A percentile compares a stretch with the other conserved stretches of the same genome.
phyloP scores from a whole-genome alignment of 1,140 invertebrate genomes.

The Bombyx mandarina region DNA sequence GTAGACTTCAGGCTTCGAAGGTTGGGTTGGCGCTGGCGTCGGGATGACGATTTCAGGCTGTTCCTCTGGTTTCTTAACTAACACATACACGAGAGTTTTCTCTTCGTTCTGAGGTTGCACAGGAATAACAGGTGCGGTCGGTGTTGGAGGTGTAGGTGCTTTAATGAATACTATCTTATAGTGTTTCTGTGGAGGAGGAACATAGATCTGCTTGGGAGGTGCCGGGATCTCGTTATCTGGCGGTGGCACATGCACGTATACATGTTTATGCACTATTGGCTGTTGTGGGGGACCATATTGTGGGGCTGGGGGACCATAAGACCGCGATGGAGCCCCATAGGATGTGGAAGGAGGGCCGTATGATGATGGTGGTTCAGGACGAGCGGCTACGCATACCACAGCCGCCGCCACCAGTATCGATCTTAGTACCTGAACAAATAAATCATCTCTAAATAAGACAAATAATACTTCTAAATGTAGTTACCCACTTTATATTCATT shows the following conservation, averaged over 20 bases:
- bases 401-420: constrained; percentile 47
- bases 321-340: constrained; percentile 41
- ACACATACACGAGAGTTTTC: constrained; percentile 90
- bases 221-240: constrained; percentile 83
- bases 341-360: constrained; percentile 52
- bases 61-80: constrained; percentile 90
- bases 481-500: too few species aligned
- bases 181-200: constrained; percentile 85
- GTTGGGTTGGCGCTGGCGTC: constrained; percentile 83
- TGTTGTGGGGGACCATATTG: constrained; percentile 82
- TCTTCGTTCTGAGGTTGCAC: constrained; percentile 85
- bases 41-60: constrained; percentile 83
- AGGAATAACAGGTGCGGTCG: constrained; percentile 82
- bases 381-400: constrained; percentile 40
- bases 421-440: constrained; percentile 49
- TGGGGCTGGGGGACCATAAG: constrained; percentile 73
- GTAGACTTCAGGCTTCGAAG: constrained; percentile 88
- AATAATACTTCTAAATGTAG: too few species aligned
- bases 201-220: constrained; percentile 74
- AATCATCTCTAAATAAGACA: constrained; percentile 5
- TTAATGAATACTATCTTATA: constrained; percentile 94
- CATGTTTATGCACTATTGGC: constrained; percentile 87
- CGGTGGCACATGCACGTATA: constrained; percentile 88
- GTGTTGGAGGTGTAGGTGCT: constrained; percentile 84
- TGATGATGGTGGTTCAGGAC: constrained; percentile 56